These are phyloP conservation scores for Trichopria drosophilae DNA, from an alignment of 2,888 invertebrate species.

Conservation along the genomic window DNA sequence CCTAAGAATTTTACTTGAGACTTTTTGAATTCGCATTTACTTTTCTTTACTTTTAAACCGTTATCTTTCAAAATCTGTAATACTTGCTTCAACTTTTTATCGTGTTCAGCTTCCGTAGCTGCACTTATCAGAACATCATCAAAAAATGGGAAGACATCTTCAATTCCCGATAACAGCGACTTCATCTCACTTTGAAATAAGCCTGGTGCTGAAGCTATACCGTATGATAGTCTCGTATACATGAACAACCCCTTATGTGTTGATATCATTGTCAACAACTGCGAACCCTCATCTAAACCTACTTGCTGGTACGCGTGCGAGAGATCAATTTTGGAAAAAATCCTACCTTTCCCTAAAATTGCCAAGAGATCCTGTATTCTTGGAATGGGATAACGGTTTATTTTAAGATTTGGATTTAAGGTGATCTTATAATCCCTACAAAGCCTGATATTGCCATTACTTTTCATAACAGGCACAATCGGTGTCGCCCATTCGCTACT, in stretches of 20 bases:
- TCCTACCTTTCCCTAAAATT: conserved; percentile 12
- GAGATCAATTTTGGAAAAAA: conserved; percentile 20
- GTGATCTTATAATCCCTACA: conserved; percentile 4
- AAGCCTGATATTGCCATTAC: conserved; percentile 13
- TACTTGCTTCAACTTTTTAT: conserved; percentile 28
- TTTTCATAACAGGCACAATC: conserved; percentile 11
- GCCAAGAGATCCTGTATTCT: conserved; percentile 17
- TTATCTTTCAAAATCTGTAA: conserved; percentile 33
- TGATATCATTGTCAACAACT: conserved; percentile 13
- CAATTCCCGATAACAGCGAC: conserved; percentile 34
- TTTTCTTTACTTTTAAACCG: conserved; percentile 29
- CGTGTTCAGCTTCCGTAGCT: conserved; percentile 26
- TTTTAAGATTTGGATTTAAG: conserved; percentile 9
- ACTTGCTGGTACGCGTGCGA: conserved; percentile 29
- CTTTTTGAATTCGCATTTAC: conserved; percentile 40
- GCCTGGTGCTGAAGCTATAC: conserved; percentile 37
- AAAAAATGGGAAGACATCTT: conserved; percentile 29
- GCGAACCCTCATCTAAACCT: conserved; percentile 18
- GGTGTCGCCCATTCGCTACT: conserved; percentile 17
- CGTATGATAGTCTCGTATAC: conserved; percentile 22
- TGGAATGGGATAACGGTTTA: conserved; percentile 19
- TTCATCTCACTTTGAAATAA: conserved; percentile 45
- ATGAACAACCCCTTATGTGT: conserved; percentile 29
- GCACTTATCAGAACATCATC: conserved; percentile 38
- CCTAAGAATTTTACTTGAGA: conserved; percentile 36